These are phyloP conservation scores for Brassicogethes aeneus DNA, from an alignment of 2,888 invertebrate species.

Conservation along the genomic window DNA sequence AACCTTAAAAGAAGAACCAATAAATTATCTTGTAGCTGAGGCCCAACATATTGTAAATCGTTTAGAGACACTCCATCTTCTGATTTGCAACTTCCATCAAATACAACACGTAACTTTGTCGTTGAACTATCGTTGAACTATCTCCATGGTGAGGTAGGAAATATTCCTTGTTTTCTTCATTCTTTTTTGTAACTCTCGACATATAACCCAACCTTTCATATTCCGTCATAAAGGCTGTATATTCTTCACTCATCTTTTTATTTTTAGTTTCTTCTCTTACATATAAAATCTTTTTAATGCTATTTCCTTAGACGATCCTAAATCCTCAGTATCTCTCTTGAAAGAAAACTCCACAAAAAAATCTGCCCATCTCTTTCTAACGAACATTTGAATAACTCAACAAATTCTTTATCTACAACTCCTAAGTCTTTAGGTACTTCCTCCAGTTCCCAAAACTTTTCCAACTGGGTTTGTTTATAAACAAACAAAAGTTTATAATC, in stretches of 20 bases:
- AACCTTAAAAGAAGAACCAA: conserved; percentile 6
- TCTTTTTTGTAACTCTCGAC: not conserved
- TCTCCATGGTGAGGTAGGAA: conserved; percentile 11
- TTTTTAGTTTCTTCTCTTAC: conserved; percentile 6
- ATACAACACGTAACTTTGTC: conserved; percentile 8
- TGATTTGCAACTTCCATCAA: conserved; percentile 6
- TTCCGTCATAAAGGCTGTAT: conserved; percentile 4
- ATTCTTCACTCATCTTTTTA: conserved; percentile 3
- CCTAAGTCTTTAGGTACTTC: conserved; percentile 2
- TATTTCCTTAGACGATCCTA: conserved; percentile 4
- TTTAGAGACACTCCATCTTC: conserved; percentile 9
- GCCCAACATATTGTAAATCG: conserved; percentile 9
- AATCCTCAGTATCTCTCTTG: conserved; percentile 3
- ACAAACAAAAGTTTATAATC: too few relatives aligned
- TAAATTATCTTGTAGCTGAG: conserved; percentile 8
- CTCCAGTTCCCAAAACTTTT: conserved; percentile 9
- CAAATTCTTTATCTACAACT: conserved; percentile 3
- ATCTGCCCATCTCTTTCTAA: conserved; percentile 4
- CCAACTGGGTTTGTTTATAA: conserved; percentile 4
- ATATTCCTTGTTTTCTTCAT: not conserved
- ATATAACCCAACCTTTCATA: conserved; percentile 4
- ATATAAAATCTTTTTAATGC: conserved; percentile 6
- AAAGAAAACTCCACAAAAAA: conserved; percentile 6
- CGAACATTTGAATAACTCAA: not conserved
- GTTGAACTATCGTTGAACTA: conserved; percentile 6